These are phyloP conservation scores for Pterostichus madidus DNA, from an alignment of 2,888 invertebrate species.

Conservation along the genomic window DNA sequence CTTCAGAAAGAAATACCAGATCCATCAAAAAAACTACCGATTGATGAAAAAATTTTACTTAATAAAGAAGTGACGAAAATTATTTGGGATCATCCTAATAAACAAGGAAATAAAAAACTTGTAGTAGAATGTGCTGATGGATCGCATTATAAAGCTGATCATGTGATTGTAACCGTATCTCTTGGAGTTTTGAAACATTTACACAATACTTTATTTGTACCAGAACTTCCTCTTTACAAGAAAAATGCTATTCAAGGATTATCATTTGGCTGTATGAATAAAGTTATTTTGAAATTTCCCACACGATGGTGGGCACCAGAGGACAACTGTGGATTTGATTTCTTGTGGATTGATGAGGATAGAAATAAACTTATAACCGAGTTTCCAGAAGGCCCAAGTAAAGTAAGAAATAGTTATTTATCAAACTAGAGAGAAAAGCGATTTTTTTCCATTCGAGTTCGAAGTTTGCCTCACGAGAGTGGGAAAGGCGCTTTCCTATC, in stretches of 20 bases:
- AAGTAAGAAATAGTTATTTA: constrained; percentile 65
- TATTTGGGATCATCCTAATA: constrained; percentile 71
- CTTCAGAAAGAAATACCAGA: constrained; percentile 74
- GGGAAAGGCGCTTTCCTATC: no score
- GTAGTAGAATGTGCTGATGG: constrained; percentile 79
- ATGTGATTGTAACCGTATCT: constrained; percentile 84
- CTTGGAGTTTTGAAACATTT: constrained; percentile 84
- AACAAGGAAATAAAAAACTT: constrained; percentile 71
- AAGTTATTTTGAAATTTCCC: constrained; percentile 83
- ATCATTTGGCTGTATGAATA: constrained; percentile 83
- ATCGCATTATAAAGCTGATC: constrained; percentile 79
- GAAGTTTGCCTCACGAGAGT: no score
- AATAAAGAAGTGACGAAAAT: constrained; percentile 74
- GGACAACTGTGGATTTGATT: constrained; percentile 78
- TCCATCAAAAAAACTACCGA: constrained; percentile 69
- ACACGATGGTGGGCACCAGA: constrained; percentile 82
- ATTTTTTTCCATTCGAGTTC: no score
- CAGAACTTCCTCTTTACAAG: constrained; percentile 80
- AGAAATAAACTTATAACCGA: constrained; percentile 72
- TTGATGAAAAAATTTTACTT: constrained; percentile 73
- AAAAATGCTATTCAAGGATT: constrained; percentile 80
- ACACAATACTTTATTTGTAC: constrained; percentile 79
- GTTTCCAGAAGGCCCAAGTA: constrained; percentile 72
- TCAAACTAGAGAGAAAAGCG: no score
- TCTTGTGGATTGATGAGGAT: constrained; percentile 81